A percentile compares a stretch with the other conserved stretches of the same genome.
phyloP scores from a whole-genome alignment of 2,888 invertebrate species.

The Trimorus sp. region DNA sequence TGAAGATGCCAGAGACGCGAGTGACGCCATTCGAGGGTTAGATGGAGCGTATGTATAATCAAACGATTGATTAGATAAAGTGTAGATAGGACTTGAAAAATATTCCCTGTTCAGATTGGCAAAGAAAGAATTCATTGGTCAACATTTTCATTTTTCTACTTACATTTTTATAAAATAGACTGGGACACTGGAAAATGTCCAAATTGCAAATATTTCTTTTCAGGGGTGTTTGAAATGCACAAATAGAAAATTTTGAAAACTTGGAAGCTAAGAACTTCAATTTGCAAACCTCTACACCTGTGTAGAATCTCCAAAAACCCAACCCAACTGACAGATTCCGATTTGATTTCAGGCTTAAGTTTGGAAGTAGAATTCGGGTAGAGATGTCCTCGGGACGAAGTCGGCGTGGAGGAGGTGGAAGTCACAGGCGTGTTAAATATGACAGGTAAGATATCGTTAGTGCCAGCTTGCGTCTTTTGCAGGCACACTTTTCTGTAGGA shows the following conservation, averaged over 20 bases:
- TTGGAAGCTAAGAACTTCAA: too few species aligned
- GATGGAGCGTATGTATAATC: conserved; percentile 89
- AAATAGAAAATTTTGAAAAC: too few species aligned
- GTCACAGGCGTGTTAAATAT: conserved; percentile 76
- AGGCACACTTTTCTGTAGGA: conserved; percentile 70
- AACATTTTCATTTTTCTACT: too few species aligned
- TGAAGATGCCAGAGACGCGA: conserved; percentile 94
- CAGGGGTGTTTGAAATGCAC: too few species aligned
- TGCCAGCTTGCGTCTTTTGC: conserved; percentile 61
- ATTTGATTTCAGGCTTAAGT: conserved; percentile 86
- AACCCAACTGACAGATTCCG: too few species aligned
- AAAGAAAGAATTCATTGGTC: too few species aligned
- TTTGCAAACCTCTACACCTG: too few species aligned
- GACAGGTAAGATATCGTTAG: conserved; percentile 75
- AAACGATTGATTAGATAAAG: not conserved
- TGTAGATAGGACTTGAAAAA: too few species aligned
- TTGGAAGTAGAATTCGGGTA: conserved; percentile 93
- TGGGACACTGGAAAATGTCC: too few species aligned
- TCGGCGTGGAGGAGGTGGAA: conserved; percentile 87
- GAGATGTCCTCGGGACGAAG: conserved; percentile 96
- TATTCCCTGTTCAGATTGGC: conserved; percentile 45
- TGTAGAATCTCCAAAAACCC: too few species aligned
- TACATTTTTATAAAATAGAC: too few species aligned
- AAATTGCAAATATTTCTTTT: too few species aligned
- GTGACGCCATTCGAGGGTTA: conserved; percentile 91